Evolutionary conservation across 2,888 invertebrate species (phyloP).

Genomic region (Odontocolon sp.): DNA sequence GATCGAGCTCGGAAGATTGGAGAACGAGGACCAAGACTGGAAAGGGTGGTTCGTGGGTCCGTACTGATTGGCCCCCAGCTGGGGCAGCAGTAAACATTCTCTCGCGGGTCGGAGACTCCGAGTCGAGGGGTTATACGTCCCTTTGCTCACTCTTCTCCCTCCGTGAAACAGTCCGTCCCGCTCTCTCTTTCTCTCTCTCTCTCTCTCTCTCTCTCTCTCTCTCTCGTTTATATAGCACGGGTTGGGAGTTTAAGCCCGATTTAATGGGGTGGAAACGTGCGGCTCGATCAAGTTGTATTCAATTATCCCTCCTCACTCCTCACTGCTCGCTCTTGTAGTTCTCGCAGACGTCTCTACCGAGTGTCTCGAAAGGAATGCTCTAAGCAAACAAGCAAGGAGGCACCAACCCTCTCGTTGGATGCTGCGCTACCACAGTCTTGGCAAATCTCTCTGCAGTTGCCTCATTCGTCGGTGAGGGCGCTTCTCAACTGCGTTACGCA

Average conservation of each 20-base stretch:
- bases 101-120: conserved; percentile 66
- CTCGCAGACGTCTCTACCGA: conserved; percentile 37
- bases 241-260: conserved; percentile 78
- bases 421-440: too few species aligned
- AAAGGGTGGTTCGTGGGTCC: conserved; percentile 60
- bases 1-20: conserved; percentile 44
- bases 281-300: conserved; percentile 81
- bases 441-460: conserved; percentile 24
- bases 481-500: conserved; percentile 19
- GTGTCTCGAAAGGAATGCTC: conserved; percentile 34
- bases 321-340: conserved; percentile 4
- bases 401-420: conserved; percentile 29
- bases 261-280: conserved; percentile 81
- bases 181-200: conserved; percentile 48
- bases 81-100: conserved; percentile 79
- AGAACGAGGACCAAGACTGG: conserved; percentile 22
- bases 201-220: conserved; percentile 46
- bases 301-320: conserved; percentile 78
- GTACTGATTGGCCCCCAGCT: conserved; percentile 79
- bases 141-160: conserved; percentile 47
- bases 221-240: conserved; percentile 53
- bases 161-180: conserved; percentile 21
- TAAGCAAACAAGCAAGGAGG: conserved; percentile 15
- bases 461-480: neutral
- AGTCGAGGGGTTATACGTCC: conserved; percentile 51